Evolutionary conservation across 2,888 invertebrate genomes (phyloP).

Genomic region (Baccha elongata): DNA sequence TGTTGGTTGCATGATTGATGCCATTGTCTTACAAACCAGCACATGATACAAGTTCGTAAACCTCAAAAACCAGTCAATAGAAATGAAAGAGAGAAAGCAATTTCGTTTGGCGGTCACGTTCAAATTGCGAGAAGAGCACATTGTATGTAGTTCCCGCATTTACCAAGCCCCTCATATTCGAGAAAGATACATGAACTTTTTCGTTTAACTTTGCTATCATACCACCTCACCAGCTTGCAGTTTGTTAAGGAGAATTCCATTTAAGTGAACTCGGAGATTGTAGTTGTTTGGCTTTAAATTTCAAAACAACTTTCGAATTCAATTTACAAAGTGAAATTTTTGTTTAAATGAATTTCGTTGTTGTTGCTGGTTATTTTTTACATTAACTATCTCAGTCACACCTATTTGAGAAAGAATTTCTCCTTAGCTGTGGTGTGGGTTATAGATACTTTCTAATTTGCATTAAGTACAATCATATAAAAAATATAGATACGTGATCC

Average conservation of each 20-base stretch:
- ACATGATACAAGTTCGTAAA: constrained; percentile 58
- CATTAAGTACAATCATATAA: neutral
- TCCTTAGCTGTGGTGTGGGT: neutral
- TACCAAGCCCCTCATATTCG: too few species aligned
- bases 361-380: neutral
- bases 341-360: constrained; percentile 26
- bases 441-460: constrained; percentile 43
- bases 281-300: constrained; percentile 62
- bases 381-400: constrained; percentile 49
- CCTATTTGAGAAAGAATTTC: constrained; percentile 59
- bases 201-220: neutral
- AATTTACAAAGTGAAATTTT: constrained; percentile 64
- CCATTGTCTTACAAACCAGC: constrained; percentile 3
- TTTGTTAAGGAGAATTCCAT: constrained; percentile 15
- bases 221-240: neutral
- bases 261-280: constrained; percentile 5
- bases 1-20: neutral
- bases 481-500: constrained; percentile 11
- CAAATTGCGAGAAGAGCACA: constrained; percentile 42
- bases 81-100: constrained; percentile 70
- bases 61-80: constrained; percentile 70
- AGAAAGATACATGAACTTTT: constrained; percentile 27
- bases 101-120: constrained; percentile 71
- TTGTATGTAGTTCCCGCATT: constrained; percentile 1
- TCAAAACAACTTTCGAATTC: constrained; percentile 71